Evolutionary conservation across 2,888 invertebrate genomes (phyloP).

Genomic region (Thymelicus lineola): DNA sequence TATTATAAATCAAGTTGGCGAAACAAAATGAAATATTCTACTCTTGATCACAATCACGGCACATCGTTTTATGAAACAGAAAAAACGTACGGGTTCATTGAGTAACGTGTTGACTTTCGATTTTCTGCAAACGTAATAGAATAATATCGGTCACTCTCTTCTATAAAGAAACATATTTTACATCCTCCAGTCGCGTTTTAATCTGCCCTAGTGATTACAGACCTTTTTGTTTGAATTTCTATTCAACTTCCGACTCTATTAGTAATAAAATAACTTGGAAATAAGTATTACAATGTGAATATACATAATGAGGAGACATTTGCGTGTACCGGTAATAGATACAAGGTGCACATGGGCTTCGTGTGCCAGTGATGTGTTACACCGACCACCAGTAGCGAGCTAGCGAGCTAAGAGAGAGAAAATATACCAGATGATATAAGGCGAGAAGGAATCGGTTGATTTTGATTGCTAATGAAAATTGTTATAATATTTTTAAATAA

Average conservation of each 20-base stretch:
- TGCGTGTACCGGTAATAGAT: conserved; percentile 11
- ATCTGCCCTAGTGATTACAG: too few relatives aligned
- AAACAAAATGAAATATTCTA: neutral
- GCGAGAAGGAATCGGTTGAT: too few relatives aligned
- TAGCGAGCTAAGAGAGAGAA: neutral
- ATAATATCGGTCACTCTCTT: too few relatives aligned
- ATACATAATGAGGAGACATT: conserved; percentile 22
- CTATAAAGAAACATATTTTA: neutral
- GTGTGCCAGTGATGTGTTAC: neutral
- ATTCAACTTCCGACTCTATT: too few relatives aligned
- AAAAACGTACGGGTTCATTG: neutral
- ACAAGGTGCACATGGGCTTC: neutral
- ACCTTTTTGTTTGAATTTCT: too few relatives aligned
- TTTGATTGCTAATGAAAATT: too few relatives aligned
- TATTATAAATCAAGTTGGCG: neutral
- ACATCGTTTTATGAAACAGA: neutral
- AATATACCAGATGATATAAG: too few relatives aligned
- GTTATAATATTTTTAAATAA: too few relatives aligned
- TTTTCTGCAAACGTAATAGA: too few relatives aligned
- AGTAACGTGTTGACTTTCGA: too few relatives aligned
- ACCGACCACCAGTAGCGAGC: neutral
- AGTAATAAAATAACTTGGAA: too few relatives aligned
- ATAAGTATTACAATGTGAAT: too few relatives aligned
- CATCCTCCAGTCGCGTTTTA: neutral
- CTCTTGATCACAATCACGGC: neutral